Conservation (phyloP, 2,888 invertebrate genomes). For the Andrena fulva region DNA sequence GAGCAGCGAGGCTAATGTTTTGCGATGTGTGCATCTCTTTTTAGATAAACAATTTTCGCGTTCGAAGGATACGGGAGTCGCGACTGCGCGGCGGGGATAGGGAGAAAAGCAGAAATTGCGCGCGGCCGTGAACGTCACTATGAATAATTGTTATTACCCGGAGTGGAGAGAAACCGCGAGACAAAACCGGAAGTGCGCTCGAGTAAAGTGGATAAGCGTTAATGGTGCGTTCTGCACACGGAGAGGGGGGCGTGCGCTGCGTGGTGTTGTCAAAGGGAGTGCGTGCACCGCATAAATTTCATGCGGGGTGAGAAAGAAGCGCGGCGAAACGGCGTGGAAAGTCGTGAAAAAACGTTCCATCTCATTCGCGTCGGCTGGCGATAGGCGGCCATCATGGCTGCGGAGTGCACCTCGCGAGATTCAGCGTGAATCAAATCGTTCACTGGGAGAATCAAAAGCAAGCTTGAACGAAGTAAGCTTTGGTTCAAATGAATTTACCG, state of each 20-base stretch:
- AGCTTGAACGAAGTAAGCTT: background rate
- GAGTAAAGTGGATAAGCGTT: slow-evolving; percentile 62
- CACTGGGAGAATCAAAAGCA: background rate
- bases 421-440: background rate
- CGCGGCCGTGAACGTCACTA: slow-evolving; percentile 47
- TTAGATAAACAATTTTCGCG: background rate
- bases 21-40: no score
- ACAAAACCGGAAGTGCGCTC: slow-evolving; percentile 65
- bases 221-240: slow-evolving; percentile 44
- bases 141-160: slow-evolving; percentile 62
- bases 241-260: slow-evolving; percentile 38
- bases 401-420: background rate
- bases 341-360: slow-evolving; percentile 40
- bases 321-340: slow-evolving; percentile 32
- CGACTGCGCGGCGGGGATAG: background rate
- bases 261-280: slow-evolving; percentile 55
- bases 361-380: slow-evolving; percentile 10
- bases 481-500: no score
- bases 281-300: slow-evolving; percentile 40
- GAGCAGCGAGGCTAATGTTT: no score
- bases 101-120: slow-evolving; percentile 30
- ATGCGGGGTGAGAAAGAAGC: slow-evolving; percentile 30
- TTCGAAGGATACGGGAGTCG: background rate
- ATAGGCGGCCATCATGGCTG: slow-evolving; percentile 9
- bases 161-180: slow-evolving; percentile 50